Conservation (phyloP, 2,888 invertebrate species). For the Phlogophora meticulosa region DNA sequence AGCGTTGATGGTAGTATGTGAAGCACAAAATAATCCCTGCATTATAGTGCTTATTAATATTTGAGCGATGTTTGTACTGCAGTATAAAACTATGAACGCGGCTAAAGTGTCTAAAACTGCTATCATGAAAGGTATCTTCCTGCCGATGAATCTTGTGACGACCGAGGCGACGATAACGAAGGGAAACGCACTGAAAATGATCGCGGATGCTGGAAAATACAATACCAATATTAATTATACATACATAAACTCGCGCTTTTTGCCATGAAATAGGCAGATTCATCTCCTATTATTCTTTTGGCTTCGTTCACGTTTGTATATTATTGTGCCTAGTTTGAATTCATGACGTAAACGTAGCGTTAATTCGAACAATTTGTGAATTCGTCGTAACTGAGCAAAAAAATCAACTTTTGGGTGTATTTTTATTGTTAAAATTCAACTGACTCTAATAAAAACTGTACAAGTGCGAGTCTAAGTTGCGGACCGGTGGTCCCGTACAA, state of each 20-base stretch:
- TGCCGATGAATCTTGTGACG: constrained; percentile 56
- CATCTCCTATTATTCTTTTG: no score
- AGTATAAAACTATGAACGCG: constrained; percentile 61
- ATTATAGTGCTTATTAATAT: constrained; percentile 64
- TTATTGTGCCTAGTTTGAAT: no score
- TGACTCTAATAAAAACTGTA: no score
- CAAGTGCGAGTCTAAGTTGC: no score
- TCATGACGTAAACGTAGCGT: no score
- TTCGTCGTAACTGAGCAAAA: no score
- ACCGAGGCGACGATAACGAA: constrained; percentile 62
- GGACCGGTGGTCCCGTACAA: no score
- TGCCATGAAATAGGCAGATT: not conserved
- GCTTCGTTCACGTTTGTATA: no score
- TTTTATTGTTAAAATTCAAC: no score
- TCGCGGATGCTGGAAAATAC: constrained; percentile 42
- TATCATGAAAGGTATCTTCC: constrained; percentile 60
- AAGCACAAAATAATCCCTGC: constrained; percentile 46
- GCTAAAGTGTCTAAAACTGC: constrained; percentile 40
- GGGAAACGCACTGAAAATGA: constrained; percentile 59
- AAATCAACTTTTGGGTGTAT: no score
- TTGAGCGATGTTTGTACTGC: constrained; percentile 60
- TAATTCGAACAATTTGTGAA: no score
- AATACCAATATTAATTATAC: constrained; percentile 13
- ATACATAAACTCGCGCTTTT: no score
- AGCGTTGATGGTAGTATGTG: constrained; percentile 38